Evolutionary conservation across 2,888 invertebrate genomes (phyloP), one percentile per base, ranked within the genome.

Genomic region (Cryptus viduatorius): DNA sequence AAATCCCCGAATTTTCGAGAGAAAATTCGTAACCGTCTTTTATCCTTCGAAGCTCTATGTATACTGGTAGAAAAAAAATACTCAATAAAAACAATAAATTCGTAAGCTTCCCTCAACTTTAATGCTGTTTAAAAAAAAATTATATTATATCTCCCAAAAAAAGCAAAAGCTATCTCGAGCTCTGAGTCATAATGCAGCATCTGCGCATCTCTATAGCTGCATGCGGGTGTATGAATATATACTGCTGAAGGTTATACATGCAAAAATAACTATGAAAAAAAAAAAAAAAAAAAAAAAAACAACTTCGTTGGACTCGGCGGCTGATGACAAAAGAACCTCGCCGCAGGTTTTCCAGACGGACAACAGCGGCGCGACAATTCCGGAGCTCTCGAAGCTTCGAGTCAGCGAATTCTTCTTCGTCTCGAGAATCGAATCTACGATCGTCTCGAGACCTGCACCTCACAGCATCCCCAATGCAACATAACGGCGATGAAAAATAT

Each of bases 361-460:
- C 73, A 53, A 77, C 81, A 86, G 65, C 50, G 14, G 29, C 14
- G 10, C 29, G 48, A 53, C 29, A 48, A 71, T 79, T 69, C 80
- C 24, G 75, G 16, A 48, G 24, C 61, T 19, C 73, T 48, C 19
- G 73, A 84, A 64, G 73, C 78, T 3, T 73, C 78, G 31, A 81
- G 75, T n/a, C 73, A 69, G 16, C 79, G 82, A 46, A 82, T 84
- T 31, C 69, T 75, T n/a, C 71, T 84, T 19, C 82, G 82, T n/a
- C 59, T 84, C n/a, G 84, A 79, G 29, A 84, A 82, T 50, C 78
- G 82, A 53, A 82, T 84, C 69, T 84, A 84, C 84, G 84, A 84
- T 79, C 84, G 82, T 59, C 82, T 84, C 24, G 82, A 82, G 59
- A 64, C 59, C 48, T 84, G 65, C n/a, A 46, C 82, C 0, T 82